Evolutionary conservation across 1,140 invertebrate genomes (phyloP).

Genomic region (Myzus persicae): DNA sequence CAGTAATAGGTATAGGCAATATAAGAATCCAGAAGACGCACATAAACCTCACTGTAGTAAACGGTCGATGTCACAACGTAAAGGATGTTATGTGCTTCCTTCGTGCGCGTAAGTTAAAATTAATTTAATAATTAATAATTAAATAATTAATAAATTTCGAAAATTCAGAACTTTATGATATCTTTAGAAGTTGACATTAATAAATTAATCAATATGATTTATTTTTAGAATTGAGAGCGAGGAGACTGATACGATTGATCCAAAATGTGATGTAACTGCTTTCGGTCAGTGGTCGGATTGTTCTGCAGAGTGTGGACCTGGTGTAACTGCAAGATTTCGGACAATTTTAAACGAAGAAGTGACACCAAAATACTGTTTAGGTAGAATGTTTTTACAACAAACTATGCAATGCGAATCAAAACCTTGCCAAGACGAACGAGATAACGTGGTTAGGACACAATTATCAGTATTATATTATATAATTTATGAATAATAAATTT

Average conservation of each 20-base stretch:
- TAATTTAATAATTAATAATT: not conserved
- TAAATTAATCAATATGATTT: not conserved
- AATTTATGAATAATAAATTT: not conserved
- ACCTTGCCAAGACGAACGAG: conserved; percentile 29
- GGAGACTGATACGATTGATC: conserved; percentile 59
- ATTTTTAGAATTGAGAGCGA: conserved; percentile 17
- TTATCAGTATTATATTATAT: not conserved
- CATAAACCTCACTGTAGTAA: conserved; percentile 27
- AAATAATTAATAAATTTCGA: no score
- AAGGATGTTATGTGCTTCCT: conserved; percentile 36
- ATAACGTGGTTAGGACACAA: not conserved
- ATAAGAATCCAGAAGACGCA: conserved; percentile 47
- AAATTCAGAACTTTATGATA: not conserved
- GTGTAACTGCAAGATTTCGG: conserved; percentile 68
- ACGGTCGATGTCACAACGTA: conserved; percentile 16
- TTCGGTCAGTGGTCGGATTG: conserved; percentile 82
- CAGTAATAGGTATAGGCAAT: conserved; percentile 61
- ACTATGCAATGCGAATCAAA: conserved; percentile 16
- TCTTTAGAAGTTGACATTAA: not conserved
- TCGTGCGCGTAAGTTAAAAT: conserved; percentile 30
- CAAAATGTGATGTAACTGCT: conserved; percentile 73
- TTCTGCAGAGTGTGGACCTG: conserved; percentile 75
- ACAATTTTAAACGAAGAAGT: conserved; percentile 63
- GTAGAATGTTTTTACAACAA: conserved; percentile 55
- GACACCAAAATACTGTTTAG: conserved; percentile 63